Evolutionary conservation across 37 sponge, comb jelly and placozoan species (phyloP).

Genomic region (Bolinopsis microptera): DNA sequence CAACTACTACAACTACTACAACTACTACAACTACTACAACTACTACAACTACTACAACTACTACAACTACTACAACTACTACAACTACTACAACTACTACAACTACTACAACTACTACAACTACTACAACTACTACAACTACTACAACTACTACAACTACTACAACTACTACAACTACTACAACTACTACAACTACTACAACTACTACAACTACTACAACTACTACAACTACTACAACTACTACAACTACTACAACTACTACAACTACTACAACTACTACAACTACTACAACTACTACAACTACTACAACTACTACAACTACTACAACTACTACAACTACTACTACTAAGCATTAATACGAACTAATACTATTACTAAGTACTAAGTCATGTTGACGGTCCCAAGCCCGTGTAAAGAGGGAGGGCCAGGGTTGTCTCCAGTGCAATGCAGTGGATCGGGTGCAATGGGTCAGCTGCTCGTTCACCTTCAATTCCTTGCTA

Average conservation of each 20-base stretch:
- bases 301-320: slow-evolving; percentile 11
- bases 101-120: slow-evolving; percentile 11
- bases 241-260: slow-evolving; percentile 11
- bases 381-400: neutral
- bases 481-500: neutral
- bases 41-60: slow-evolving; percentile 11
- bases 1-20: slow-evolving; percentile 11
- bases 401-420: neutral
- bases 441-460: neutral
- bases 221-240: slow-evolving; percentile 11
- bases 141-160: slow-evolving; percentile 11
- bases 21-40: slow-evolving; percentile 11
- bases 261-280: slow-evolving; percentile 11
- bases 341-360: too few species aligned
- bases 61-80: slow-evolving; percentile 11
- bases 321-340: slow-evolving; percentile 11
- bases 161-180: slow-evolving; percentile 11
- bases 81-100: slow-evolving; percentile 11
- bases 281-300: slow-evolving; percentile 11
- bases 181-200: slow-evolving; percentile 11
- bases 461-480: neutral
- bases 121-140: slow-evolving; percentile 11
- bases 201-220: slow-evolving; percentile 11
- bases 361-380: too few species aligned
- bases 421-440: neutral